Base-by-base conservation (phyloP, 1,140 invertebrate species). In the Drosophila gunungcola region DNA sequence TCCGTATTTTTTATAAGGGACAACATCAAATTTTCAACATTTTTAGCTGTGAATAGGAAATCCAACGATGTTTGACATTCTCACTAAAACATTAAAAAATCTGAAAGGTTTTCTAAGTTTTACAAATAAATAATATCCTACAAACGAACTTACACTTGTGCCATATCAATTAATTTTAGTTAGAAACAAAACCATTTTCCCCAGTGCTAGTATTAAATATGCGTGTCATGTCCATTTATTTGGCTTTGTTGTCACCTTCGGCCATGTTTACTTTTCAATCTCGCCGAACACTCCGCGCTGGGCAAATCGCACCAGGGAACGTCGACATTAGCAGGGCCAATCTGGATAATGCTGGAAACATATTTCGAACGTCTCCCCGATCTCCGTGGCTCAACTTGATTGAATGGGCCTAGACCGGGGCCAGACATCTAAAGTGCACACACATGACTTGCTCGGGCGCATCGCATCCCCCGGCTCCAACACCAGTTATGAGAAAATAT, bases 221-320 rank as follows among this genome's bases (percentile, higher is more conserved):
- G 82, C 82, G 82, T 88, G 83, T 82, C 83, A 78, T 86, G 82
- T 86, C 68, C 78, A 82, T 86, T 86, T 86, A 73, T 75, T 78
- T 86, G 64, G 61, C 54, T 46, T 74, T 75, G 61, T 72, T 82
- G 82, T 82, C 82, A 84, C 81, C 81, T 85, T 85, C 58, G 61
- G 78, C 78, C 65, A 62, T 63, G 67, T 77, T 81, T 65, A 64
- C 57, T 80, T 75, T 68, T 65, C 70, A 73, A 83, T 82, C 80
- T 83, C 70, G 55, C 43, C 74, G 56, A 63, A 41, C 46, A 45
- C 36, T 39, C 49, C 38, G 25, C 61, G 42, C 56, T 43, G 45
- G 58, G 55, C 51, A 78, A 51, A 45, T 51, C 27, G 69, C 57
- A 52, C 45, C 63, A 64, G 53, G 53, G 52, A 56, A 16, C n/a